Conservation (phyloP, 2,888 invertebrate genomes). For the Elegia similella region DNA sequence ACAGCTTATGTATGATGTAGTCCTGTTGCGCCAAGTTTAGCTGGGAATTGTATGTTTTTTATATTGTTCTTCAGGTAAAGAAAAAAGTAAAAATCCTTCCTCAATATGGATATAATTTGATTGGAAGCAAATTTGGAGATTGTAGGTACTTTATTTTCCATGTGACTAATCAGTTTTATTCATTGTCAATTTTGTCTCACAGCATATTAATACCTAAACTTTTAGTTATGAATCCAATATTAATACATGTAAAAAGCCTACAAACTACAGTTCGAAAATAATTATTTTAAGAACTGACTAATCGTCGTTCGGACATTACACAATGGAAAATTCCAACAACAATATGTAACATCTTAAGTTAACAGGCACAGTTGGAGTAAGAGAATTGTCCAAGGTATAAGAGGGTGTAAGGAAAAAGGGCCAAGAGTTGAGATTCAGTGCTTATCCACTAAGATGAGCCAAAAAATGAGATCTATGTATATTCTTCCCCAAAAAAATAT, state of each 20-base stretch:
- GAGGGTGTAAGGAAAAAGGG: conserved; percentile 21
- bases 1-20: no score
- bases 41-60: no score
- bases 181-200: no score
- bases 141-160: no score
- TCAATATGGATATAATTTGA: no score
- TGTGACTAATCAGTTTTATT: background rate
- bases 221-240: no score
- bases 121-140: no score
- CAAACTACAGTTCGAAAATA: background rate
- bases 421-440: conserved; percentile 9
- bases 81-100: no score
- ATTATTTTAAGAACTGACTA: conserved; percentile 27
- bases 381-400: conserved; percentile 30
- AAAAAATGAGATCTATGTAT: background rate
- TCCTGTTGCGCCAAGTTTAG: no score
- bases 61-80: no score
- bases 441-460: background rate
- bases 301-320: conserved; percentile 29
- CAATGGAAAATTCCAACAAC: conserved; percentile 47
- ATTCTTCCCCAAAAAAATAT: background rate
- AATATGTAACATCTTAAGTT: conserved; percentile 37
- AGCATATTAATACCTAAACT: no score
- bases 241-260: background rate
- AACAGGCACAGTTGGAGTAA: conserved; percentile 32